Evolutionary conservation across 2,888 invertebrate species (phyloP).

Genomic region (Polietes domitor): DNA sequence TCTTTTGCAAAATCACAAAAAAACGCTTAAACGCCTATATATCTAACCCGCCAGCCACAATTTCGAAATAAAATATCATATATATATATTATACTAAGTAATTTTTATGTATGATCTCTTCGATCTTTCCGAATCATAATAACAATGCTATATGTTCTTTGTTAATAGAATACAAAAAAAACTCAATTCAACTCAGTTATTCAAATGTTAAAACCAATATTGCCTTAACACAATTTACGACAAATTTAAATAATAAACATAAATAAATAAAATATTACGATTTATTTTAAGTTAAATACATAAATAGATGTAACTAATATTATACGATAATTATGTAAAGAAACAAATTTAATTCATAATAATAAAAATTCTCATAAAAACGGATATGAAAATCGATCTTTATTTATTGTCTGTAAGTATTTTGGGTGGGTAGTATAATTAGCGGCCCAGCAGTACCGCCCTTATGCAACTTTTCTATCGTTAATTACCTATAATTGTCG

Average conservation of each 20-base stretch:
- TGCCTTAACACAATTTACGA: conserved; percentile 54
- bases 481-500: too few species aligned
- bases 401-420: too few species aligned
- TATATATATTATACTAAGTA: neutral
- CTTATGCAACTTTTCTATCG: too few species aligned
- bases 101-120: neutral
- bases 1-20: neutral
- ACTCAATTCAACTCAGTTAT: conserved; percentile 29
- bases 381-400: neutral
- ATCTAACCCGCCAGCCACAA: neutral
- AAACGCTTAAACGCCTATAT: neutral
- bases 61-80: neutral
- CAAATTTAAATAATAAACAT: conserved; percentile 2
- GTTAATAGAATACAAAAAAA: neutral
- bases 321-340: neutral
- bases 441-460: too few species aligned
- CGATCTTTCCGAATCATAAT: conserved; percentile 3
- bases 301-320: neutral
- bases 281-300: neutral
- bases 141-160: neutral
- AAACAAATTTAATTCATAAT: neutral
- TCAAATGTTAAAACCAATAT: conserved; percentile 50
- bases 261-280: neutral
- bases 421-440: too few species aligned
- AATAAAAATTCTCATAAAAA: neutral